Evolutionary conservation across 2,888 invertebrate genomes (phyloP), one percentile per base, ranked within the genome.

Genomic region (Chymomyza procnemis): DNA sequence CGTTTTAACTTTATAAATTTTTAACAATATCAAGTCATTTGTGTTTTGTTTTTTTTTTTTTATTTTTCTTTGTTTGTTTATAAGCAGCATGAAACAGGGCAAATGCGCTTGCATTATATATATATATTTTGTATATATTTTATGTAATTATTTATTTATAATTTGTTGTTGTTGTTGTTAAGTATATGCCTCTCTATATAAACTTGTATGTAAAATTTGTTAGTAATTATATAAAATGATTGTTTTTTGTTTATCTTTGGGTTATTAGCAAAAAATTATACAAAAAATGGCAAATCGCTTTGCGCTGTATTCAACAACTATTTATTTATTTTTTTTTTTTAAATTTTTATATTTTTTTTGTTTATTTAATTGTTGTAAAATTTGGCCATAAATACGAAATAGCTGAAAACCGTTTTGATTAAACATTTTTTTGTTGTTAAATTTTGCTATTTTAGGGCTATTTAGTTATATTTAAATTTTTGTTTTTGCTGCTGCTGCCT

Each of bases 311-410:
- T 63, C 50, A 61, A 21, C 19, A 19, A 52, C 34, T 61, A 57
- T 58, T 26, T 73, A 46, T 56, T 61, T 48, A 41, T 61, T 58
- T 60, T 56, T 64, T n/a, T 18, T 65, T 54, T 22, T 4, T 30
- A 30, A 30, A 19, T 61, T 61, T 46, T n/a, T 63, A 26, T 64
- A n/a, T n/a, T n/a, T n/a, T n/a, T 61, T 14, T 60, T 46, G 47
- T 69, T 71, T 73, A 63, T 67, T 73, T 69, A 68, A 14, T 63
- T 68, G 34, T 71, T 87, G 83, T 87, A 83, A 87, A 83, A 85
- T 87, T 83, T 83, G 83, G 83, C 83, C 85, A 66, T 85, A 78
- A 85, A 78, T 85, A 76, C 76, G 67, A 86, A 81, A 74, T 79
- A 82, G 76, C 65, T 83, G 83, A 83, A 83, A 83, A 83, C 83